A percentile compares a stretch with the other conserved stretches of the same genome.
Evolutionary conservation across 1,140 invertebrate species (phyloP).

Genomic region (Pantala flavescens): DNA sequence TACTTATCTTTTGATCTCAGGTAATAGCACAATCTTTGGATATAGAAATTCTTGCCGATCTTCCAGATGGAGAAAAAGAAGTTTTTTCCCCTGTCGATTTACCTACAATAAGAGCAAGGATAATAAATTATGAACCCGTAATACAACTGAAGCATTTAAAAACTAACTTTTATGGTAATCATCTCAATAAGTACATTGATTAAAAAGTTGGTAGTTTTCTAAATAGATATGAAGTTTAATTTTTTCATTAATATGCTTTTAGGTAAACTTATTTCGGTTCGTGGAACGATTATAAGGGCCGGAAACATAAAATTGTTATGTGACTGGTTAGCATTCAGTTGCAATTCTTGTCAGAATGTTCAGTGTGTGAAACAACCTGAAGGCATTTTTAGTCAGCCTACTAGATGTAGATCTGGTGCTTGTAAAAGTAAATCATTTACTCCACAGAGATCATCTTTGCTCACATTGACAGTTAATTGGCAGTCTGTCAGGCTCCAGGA

Average conservation of each 20-base stretch:
- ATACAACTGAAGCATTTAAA: conserved; percentile 62
- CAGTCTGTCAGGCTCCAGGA: conserved; percentile 76
- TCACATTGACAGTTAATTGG: conserved; percentile 61
- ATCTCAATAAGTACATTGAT: too few species aligned
- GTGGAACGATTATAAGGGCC: conserved; percentile 77
- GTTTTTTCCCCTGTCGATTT: conserved; percentile 28
- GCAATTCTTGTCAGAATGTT: conserved; percentile 52
- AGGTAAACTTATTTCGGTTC: conserved; percentile 74
- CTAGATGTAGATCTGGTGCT: conserved; percentile 38
- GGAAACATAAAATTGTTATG: conserved; percentile 62
- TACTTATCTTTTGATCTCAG: conserved; percentile 31
- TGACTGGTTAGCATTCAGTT: conserved; percentile 67
- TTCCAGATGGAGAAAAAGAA: conserved; percentile 24
- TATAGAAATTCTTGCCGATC: conserved; percentile 33
- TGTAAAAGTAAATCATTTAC: conserved; percentile 55
- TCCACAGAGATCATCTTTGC: conserved; percentile 51
- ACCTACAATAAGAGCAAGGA: conserved; percentile 46
- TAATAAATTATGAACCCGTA: conserved; percentile 58
- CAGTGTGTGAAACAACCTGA: conserved; percentile 51
- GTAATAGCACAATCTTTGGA: conserved; percentile 35
- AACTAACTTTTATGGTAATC: conserved; percentile 63
- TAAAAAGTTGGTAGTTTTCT: not conserved
- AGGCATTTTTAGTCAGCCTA: conserved; percentile 47
- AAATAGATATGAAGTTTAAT: not conserved
- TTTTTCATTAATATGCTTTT: conserved; percentile 23